Evolutionary conservation across 37 sponge, comb jelly and placozoan genomes (phyloP).

Genomic region (Spongilla lacustris): DNA sequence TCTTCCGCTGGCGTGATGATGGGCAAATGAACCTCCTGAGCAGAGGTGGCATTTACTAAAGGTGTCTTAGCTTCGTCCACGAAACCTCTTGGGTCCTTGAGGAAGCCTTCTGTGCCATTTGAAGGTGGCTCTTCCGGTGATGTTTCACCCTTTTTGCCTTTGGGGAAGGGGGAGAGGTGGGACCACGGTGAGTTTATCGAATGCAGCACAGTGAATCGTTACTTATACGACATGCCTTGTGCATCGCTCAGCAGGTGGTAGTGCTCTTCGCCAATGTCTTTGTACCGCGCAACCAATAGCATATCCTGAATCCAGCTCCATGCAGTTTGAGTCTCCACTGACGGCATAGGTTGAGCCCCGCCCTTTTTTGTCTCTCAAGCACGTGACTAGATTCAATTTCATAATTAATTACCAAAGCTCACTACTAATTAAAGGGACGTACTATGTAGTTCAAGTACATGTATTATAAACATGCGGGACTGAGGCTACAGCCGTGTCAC

Average conservation of each 20-base stretch:
- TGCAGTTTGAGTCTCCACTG: conserved; percentile 40
- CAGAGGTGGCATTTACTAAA: neutral
- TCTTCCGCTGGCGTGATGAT: neutral
- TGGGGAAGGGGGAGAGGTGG: neutral
- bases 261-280: neutral
- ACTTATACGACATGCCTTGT: neutral
- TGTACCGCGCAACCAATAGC: neutral
- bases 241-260: neutral
- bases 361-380: neutral
- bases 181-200: neutral
- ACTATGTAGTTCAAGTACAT: too few species aligned
- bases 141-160: neutral
- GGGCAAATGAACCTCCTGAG: neutral
- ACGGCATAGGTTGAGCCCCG: conserved; percentile 24
- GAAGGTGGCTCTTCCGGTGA: neutral
- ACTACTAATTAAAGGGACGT: too few species aligned
- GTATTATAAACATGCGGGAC: too few species aligned
- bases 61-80: neutral
- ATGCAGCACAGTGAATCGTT: neutral
- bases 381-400: neutral
- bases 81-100: neutral
- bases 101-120: neutral
- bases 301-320: conserved; percentile 59
- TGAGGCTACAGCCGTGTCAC: too few species aligned
- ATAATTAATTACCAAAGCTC: too few species aligned